Conservation (phyloP, 2,113 vertebrate species). For the Jaculus jaculus region DNA sequence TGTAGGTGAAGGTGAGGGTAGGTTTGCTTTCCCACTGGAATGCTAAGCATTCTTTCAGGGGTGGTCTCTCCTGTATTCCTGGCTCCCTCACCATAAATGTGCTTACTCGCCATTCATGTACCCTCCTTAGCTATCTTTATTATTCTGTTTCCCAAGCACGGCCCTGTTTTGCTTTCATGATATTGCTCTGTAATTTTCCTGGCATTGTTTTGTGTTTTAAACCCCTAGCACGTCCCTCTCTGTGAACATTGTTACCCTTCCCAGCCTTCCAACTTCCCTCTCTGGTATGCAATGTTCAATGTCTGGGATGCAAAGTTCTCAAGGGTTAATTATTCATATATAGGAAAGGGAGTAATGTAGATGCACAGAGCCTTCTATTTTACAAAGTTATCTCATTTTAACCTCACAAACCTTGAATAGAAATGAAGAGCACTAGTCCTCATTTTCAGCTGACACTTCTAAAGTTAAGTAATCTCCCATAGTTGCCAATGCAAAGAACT, state of each 20-base stretch:
- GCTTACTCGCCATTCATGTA: not conserved
- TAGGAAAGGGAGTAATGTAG: not conserved
- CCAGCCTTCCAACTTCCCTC: not conserved
- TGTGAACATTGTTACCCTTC: not conserved
- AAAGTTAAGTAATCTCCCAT: not conserved
- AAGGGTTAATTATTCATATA: not conserved
- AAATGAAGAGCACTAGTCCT: not conserved
- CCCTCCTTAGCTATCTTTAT: not conserved
- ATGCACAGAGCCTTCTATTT: not conserved
- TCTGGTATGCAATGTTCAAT: not conserved
- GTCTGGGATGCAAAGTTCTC: not conserved
- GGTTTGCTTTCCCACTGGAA: not conserved
- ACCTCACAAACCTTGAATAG: not conserved
- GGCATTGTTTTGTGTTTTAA: not conserved
- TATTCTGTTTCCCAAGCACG: not conserved
- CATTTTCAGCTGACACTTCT: not conserved
- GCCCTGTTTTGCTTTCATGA: not conserved
- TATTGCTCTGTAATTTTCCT: not conserved
- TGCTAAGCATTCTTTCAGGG: not conserved
- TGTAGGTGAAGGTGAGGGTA: not conserved
- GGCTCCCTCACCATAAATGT: not conserved
- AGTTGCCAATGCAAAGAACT: not conserved
- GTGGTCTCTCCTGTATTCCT: not conserved
- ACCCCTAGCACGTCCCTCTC: not conserved
- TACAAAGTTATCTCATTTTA: not conserved